A percentile compares a stretch with the other conserved stretches of the same genome.
phyloP scores from a whole-genome alignment of 2,797 vertebrate genomes.

The Phoeniculus purpureus region DNA sequence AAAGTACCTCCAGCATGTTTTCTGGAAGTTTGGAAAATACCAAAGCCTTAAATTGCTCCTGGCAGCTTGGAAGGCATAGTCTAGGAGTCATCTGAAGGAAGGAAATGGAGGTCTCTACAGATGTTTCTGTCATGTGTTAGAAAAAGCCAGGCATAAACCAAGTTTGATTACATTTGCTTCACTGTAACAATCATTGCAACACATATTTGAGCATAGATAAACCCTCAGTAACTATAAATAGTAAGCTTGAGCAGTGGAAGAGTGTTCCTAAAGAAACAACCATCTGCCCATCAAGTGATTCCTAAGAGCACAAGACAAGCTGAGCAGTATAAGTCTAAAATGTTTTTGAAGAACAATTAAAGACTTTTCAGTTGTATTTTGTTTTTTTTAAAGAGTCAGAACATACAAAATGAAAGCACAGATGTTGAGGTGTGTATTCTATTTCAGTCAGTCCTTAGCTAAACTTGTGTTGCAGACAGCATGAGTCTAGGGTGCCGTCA shows the following conservation, averaged over 20 bases:
- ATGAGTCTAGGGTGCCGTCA: not conserved
- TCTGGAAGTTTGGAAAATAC: conserved; percentile 65
- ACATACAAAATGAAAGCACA: not conserved
- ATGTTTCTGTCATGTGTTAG: conserved; percentile 5
- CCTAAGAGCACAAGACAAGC: not conserved
- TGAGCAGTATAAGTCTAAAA: not conserved
- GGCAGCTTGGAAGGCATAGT: conserved; percentile 65
- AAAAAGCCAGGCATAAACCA: conserved; percentile 64
- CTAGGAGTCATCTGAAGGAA: conserved; percentile 59
- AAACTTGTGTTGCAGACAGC: not conserved
- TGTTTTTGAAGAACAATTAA: not conserved
- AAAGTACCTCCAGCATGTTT: conserved; percentile 66
- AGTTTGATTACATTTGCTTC: conserved; percentile 54
- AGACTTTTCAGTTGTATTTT: not conserved
- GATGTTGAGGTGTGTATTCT: not conserved
- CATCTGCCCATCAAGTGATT: not conserved
- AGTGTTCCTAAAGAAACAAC: not conserved
- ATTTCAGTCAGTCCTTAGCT: not conserved
- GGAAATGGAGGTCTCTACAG: not conserved
- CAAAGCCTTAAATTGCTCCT: conserved; percentile 71
- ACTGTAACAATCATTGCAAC: conserved; percentile 41
- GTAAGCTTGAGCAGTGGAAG: not conserved
- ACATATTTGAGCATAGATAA: conserved; percentile 12
- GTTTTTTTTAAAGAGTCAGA: not conserved
- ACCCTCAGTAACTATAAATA: not conserved